A percentile compares a stretch with the other conserved stretches of the same genome.
phyloP scores from a whole-genome alignment of 2,888 invertebrate species.

The Lumbricus terrestris region DNA sequence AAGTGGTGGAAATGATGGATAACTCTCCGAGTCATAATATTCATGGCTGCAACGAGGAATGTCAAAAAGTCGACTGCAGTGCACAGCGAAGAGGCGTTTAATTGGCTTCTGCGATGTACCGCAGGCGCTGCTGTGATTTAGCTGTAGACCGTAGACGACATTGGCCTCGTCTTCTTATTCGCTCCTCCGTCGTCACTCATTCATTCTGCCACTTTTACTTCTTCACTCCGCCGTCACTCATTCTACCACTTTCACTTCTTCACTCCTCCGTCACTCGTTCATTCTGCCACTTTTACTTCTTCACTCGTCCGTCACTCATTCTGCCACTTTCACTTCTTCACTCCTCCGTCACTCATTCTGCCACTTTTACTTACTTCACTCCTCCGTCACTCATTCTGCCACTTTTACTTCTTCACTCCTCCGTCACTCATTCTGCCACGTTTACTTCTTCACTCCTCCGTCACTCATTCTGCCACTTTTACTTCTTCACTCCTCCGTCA shows the following conservation, averaged over 20 bases:
- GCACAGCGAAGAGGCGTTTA: neutral
- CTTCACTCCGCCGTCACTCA: too few relatives aligned
- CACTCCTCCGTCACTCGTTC: too few relatives aligned
- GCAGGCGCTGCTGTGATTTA: neutral
- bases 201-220: too few relatives aligned
- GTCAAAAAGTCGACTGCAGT: neutral
- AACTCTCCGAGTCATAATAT: neutral
- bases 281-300: too few relatives aligned
- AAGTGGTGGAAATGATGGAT: neutral
- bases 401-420: conserved; percentile 8
- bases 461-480: conserved; percentile 14
- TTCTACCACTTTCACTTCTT: conserved; percentile 16
- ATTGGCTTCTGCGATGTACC: neutral
- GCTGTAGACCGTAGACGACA: neutral
- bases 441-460: too few relatives aligned
- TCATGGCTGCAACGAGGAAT: neutral
- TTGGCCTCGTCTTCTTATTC: conserved; percentile 3
- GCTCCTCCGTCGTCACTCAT: too few relatives aligned
- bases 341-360: too few relatives aligned
- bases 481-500: conserved; percentile 7
- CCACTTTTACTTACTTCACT: too few relatives aligned
- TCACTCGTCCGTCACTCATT: neutral
- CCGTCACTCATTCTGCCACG: too few relatives aligned
- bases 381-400: conserved; percentile 10
- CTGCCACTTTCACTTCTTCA: conserved; percentile 18